Conservation (phyloP, 1,140 invertebrate species). For the Pseudomyrmex cubaensis region DNA sequence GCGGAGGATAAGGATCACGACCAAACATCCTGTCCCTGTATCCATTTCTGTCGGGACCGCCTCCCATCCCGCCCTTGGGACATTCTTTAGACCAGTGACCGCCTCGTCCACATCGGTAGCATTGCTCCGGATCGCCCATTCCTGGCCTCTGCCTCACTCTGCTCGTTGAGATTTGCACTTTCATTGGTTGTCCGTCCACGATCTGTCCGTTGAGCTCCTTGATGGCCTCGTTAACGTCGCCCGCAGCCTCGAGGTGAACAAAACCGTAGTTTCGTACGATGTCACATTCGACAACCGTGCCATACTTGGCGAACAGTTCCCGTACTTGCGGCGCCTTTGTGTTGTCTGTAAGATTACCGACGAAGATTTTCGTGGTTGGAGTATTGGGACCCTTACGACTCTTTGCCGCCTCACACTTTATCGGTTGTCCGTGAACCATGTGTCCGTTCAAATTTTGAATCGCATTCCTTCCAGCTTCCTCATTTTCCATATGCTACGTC, state of each 20-base stretch:
- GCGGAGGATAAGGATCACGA: slow-evolving; percentile 93
- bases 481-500: slow-evolving; percentile 95
- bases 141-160: slow-evolving; percentile 96
- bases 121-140: slow-evolving; percentile 97
- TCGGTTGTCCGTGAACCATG: slow-evolving; percentile 93
- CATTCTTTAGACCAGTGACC: slow-evolving; percentile 98
- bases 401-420: slow-evolving; percentile 96
- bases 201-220: slow-evolving; percentile 94
- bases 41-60: slow-evolving; percentile 89
- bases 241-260: slow-evolving; percentile 93
- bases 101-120: slow-evolving; percentile 96
- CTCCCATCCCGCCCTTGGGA: slow-evolving; percentile 90
- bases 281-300: slow-evolving; percentile 95
- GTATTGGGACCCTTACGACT: slow-evolving; percentile 93
- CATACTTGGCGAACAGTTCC: slow-evolving; percentile 94
- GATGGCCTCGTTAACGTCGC: slow-evolving; percentile 93
- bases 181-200: slow-evolving; percentile 94
- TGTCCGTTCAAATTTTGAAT: slow-evolving; percentile 96
- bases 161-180: slow-evolving; percentile 95
- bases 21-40: slow-evolving; percentile 93
- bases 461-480: slow-evolving; percentile 95
- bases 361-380: slow-evolving; percentile 95
- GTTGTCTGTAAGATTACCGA: slow-evolving; percentile 95
- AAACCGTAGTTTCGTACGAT: slow-evolving; percentile 97
- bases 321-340: slow-evolving; percentile 94